Evolutionary conservation across 92 coral and sea anemone species (phyloP).

Genomic region (Epizoanthus scotinus): DNA sequence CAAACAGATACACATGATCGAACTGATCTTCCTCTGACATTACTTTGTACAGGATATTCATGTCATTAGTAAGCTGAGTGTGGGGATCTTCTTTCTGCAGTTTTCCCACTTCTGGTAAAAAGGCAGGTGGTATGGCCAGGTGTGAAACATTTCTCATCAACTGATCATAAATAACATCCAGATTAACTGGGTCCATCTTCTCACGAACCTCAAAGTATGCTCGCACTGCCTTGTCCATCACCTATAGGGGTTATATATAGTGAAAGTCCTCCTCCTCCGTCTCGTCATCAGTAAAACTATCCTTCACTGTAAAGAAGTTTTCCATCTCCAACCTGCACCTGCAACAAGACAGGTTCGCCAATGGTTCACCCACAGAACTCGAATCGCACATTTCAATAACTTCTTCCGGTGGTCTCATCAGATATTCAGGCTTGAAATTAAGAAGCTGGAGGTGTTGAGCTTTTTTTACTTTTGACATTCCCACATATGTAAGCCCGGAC

Average conservation of each 20-base stretch:
- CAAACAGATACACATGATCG: slow-evolving; percentile 9
- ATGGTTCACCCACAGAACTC: slow-evolving; percentile 2
- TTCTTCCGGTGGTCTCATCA: slow-evolving; percentile 34
- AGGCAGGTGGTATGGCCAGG: slow-evolving; percentile 46
- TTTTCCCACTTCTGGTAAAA: slow-evolving; percentile 2
- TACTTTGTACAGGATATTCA: slow-evolving; percentile 27
- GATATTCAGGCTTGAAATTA: slow-evolving; percentile 21
- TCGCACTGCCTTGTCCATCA: slow-evolving; percentile 1
- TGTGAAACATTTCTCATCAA: slow-evolving; percentile 36
- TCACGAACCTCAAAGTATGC: slow-evolving; percentile 19
- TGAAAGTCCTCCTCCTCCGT: slow-evolving; percentile 17
- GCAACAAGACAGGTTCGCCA: slow-evolving; percentile 26
- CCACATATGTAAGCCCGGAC: slow-evolving; percentile 42
- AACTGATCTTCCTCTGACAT: slow-evolving; percentile 14
- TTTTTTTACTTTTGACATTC: slow-evolving; percentile 32
- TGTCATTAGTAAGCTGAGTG: slow-evolving; percentile 26
- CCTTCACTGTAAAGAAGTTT: slow-evolving; percentile 10
- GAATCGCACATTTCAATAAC: slow-evolving; percentile 19
- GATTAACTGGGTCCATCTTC: slow-evolving; percentile 10
- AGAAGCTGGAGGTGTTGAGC: slow-evolving; percentile 28
- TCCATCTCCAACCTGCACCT: background rate
- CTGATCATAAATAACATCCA: slow-evolving; percentile 39
- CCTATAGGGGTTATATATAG: background rate
- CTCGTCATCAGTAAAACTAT: background rate
- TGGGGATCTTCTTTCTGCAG: slow-evolving; percentile 42